Evolutionary conservation across 2,797 vertebrate genomes (phyloP), one percentile per base, ranked within the genome.

Genomic region (Podargus strigoides): DNA sequence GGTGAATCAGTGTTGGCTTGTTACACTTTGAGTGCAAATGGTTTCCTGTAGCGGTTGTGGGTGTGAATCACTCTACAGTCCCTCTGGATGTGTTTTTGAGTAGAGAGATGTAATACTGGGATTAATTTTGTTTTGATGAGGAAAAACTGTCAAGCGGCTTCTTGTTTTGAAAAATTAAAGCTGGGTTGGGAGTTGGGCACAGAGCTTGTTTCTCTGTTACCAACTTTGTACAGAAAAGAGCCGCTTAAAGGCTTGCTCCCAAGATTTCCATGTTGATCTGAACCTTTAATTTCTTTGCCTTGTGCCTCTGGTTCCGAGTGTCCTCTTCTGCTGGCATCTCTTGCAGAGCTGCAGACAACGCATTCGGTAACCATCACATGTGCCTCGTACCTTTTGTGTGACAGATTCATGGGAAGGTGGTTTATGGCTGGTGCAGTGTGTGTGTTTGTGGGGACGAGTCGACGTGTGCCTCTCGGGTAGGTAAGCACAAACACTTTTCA

Each of bases 81-180:
- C 94, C 94, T 90, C 81, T 94, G 89, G 94, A 93, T 90, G 92
- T 86, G 77, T 90, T 90, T 96, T 84, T 93, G 72, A 93, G 91
- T 79, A 52, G 75, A 79, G 50, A 78, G 75, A 74, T 84, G 87
- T 63, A 92, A 89, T 88, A 56, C 89, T 84, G 90, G 87, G 85
- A 93, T 95, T 92, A 95, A 94, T 91, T 96, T 90, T 95, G 85
- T 91, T 95, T 94, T 90, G 85, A 95, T 94, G 94, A 86, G 85
- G 84, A 94, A 88, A 90, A 91, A 90, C 91, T 93, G 91, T 85
- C 91, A 88, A 88, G 70, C 13, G 0, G 78, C 24, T 90, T 91
- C 93, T 94, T 10, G 5, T 89, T 96, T 82, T 74, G 70, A 79
- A 79, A 91, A 96, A 95, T 88, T 94, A 93, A 87, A 86, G 37